Base-by-base conservation (phyloP, 2,888 invertebrate genomes). In the Brenthis daphne region DNA sequence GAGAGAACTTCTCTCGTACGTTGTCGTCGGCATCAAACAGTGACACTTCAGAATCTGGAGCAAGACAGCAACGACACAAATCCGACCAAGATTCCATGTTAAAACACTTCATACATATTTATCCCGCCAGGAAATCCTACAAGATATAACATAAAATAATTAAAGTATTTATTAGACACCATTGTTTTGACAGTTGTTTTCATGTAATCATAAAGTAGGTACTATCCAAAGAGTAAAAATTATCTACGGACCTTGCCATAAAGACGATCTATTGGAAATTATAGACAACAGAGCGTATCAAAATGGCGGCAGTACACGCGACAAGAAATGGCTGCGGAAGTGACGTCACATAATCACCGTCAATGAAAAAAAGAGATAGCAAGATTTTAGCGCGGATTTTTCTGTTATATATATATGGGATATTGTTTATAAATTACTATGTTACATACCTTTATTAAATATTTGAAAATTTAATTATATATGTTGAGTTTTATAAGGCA, bases 201-300 rank as follows among this genome's bases (percentile, higher is more conserved):
- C 74, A 80, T 79, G 80, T 78, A 84, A 85, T 86, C 89, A 89
- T 82, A 77, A 75, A 78, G 72, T 74, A 77, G 75, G 77, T 81
- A 16, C 53, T 53, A 82, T 85, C 90, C 92, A 92, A 90, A 92
- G 92, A 92, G 90, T 86, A 90, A 87, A 58, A 88, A 90, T 92
- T 90, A 93, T 93, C 93, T 92, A 93, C 93, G 91, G 92, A 89
- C 89, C 90, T 84, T 88, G 86, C 83, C 92, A 91, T 90, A 92
- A 90, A 90, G 85, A 85, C 85, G 84, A 88, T 87, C 90, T 90
- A 92, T 89, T 85, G 83, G 86, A 85, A 89, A 88, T 87, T 87
- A 91, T 92, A 92, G 92, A 93, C 92, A 91, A 90, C 85, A 87
- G 85, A 87, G 82, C 81, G 82, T 81, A 79, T 80, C 80, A 89